Percentiles rank a stretch among this genome's conserved stretches.
These are phyloP conservation scores for Ammospiza maritima DNA, from an alignment of 2,797 vertebrate genomes.

Conservation along the genomic window DNA sequence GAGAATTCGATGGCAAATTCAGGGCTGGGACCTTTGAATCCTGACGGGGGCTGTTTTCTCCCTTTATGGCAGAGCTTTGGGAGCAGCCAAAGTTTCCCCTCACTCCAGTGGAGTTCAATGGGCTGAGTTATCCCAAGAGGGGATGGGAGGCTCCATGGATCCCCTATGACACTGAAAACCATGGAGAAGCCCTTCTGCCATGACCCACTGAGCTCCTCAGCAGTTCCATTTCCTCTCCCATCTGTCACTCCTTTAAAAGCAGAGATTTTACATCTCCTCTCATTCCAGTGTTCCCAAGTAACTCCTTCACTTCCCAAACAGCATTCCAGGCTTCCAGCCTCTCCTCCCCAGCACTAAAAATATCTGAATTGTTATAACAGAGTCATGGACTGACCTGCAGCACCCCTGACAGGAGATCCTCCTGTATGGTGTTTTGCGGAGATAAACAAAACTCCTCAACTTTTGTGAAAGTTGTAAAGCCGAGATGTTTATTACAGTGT, in stretches of 20 bases:
- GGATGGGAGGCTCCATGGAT: background rate
- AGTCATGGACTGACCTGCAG: background rate
- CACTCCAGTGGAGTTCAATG: background rate
- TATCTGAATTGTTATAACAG: background rate
- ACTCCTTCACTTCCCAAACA: background rate
- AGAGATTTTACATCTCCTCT: background rate
- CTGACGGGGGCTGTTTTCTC: background rate
- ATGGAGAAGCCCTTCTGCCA: background rate
- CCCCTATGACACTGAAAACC: background rate
- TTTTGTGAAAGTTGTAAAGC: too few species aligned
- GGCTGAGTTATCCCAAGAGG: background rate
- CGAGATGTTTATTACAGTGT: too few species aligned
- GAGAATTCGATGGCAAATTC: rapidly evolving
- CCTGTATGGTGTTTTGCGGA: rapidly evolving
- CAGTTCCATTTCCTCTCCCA: slow-evolving; percentile 28
- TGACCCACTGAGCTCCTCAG: background rate
- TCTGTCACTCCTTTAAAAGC: slow-evolving; percentile 12
- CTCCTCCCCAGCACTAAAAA: background rate
- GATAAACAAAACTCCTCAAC: too few species aligned
- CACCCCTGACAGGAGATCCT: background rate
- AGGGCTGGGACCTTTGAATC: background rate
- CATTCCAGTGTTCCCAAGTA: background rate
- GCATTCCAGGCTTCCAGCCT: background rate
- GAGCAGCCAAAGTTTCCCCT: background rate
- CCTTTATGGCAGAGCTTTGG: background rate